Base-by-base conservation (phyloP, 1,140 invertebrate species). In the Sarcophaga bullata region DNA sequence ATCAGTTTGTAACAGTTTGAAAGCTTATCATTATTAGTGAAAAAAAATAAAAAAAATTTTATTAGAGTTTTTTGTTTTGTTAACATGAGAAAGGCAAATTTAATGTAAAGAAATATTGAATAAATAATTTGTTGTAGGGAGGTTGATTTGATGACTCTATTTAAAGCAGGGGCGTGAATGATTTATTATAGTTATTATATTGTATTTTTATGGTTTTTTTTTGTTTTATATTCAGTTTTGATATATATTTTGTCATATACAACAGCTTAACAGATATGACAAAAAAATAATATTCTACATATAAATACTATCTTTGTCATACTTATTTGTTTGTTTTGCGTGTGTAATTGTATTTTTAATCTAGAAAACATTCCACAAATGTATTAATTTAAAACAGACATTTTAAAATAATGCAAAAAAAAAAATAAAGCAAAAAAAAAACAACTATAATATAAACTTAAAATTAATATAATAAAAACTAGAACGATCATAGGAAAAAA, bases 341-440 rank as follows among this genome's bases (percentile, higher is more conserved):
- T n/a, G n/a, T n/a, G n/a, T 75, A 9, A 47, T 10, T 73, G 8
- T 75, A 75, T 47, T 75, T 47, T 47, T 75, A 52, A 50, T 78
- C 48, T 50, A 78, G 75, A 49, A 78, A 78, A 48, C 52, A 52
- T 78, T 15, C 75, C 75, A 78, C 75, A 78, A 78, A 78, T 78
- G 75, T 78, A 78, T 78, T 78, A 78, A 78, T 50, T 37, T 75
- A 48, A n/a, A 75, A 75, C 4, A 75, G 13, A 75, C 19, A 37
- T 37, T 37, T 37, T 2, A 37, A 37, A 37, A 37, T 37, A 37
- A 37, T 37, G 25, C 25, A 37, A 37, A 37, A 72, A 17, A 25
- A 72, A 6, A 72, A 7, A 72, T 4, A 9, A 72, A 10, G 19
- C 8, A 3, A 72, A 50, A 78, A 78, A 78, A 25, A 50, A 48